Percentiles rank a stretch among this genome's conserved stretches.
Conservation (phyloP, 2,888 invertebrate species). For the Drosophila diplacantha region DNA sequence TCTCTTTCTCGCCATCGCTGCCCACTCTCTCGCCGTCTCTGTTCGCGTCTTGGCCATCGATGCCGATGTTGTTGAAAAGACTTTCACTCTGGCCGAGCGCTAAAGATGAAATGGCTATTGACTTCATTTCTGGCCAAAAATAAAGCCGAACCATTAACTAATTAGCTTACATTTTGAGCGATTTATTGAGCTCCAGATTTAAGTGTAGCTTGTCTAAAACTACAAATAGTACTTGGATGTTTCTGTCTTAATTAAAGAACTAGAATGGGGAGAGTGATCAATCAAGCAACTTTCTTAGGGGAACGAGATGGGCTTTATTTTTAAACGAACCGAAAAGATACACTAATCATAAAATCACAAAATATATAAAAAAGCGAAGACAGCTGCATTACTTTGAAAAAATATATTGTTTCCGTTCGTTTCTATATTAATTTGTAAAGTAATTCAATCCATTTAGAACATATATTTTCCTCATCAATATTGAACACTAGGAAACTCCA, state of each 20-base stretch:
- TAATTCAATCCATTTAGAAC: not conserved
- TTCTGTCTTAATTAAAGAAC: slow-evolving; percentile 11
- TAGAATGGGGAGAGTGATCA: not conserved
- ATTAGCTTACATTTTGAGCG: slow-evolving; percentile 54
- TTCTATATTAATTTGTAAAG: not conserved
- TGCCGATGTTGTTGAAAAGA: slow-evolving; percentile 43
- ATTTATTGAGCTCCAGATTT: slow-evolving; percentile 32
- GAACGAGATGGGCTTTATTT: not conserved
- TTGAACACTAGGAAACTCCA: not conserved
- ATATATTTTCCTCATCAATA: too few species aligned
- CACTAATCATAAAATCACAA: too few species aligned
- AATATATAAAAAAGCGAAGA: too few species aligned
- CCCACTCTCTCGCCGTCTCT: slow-evolving; percentile 14
- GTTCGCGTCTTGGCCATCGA: slow-evolving; percentile 20
- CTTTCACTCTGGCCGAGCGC: slow-evolving; percentile 58
- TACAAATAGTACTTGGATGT: slow-evolving; percentile 7
- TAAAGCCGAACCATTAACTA: slow-evolving; percentile 63
- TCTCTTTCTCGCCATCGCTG: slow-evolving; percentile 6
- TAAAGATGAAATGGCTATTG: slow-evolving; percentile 65
- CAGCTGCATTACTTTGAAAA: too few species aligned
- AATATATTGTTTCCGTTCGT: too few species aligned
- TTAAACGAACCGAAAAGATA: not conserved
- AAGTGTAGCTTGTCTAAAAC: slow-evolving; percentile 15
- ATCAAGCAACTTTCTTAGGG: not conserved
- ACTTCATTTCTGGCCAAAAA: slow-evolving; percentile 61